Evolutionary conservation across 2,797 vertebrate genomes (phyloP), one percentile per base, ranked within the genome.

Genomic region (Acestrorhynchus altus): DNA sequence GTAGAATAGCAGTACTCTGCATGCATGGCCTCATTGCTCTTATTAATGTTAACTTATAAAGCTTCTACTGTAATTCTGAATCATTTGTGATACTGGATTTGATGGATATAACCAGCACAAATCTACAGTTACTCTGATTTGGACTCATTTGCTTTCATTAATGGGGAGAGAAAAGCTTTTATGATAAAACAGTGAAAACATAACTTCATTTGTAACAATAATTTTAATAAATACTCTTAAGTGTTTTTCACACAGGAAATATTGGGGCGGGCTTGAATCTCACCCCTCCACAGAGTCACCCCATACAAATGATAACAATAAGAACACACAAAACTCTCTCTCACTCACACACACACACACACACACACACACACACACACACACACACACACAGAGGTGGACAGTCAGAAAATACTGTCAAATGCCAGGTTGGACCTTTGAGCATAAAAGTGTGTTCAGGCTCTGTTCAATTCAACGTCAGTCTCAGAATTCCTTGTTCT

Each of bases 181-280:
- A 35, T 35, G 6, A 46, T 5, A 47, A 44, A 42, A 10, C 0
- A 24, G 44, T 5, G n/a, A 60, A 81, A 28, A 75, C 74, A 83
- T 84, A 44, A 59, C 87, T 89, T 84, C 84, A 87, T 83, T 90
- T 90, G 89, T 92, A 92, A 93, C 89, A 93, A 92, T 92, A 88
- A 88, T 90, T 91, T 89, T 87, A 94, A 94, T 94, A 94, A 94
- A 94, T 94, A 94, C 89, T 92, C 90, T 83, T 78, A 89, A n/a
- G 89, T 88, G 89, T 93, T 92, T 88, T 88, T 87, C 87, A 90
- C 88, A 90, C 84, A 71, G 84, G 88, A 86, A 90, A 87, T 91
- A 89, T 64, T 11, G 61, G 76, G 72, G 75, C 80, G 85, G 90
- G 86, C 86, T 86, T 72, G 67, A 60, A 59, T 77, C 86, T 86